Conservation (phyloP, 2,113 vertebrate genomes). For the human region DNA sequence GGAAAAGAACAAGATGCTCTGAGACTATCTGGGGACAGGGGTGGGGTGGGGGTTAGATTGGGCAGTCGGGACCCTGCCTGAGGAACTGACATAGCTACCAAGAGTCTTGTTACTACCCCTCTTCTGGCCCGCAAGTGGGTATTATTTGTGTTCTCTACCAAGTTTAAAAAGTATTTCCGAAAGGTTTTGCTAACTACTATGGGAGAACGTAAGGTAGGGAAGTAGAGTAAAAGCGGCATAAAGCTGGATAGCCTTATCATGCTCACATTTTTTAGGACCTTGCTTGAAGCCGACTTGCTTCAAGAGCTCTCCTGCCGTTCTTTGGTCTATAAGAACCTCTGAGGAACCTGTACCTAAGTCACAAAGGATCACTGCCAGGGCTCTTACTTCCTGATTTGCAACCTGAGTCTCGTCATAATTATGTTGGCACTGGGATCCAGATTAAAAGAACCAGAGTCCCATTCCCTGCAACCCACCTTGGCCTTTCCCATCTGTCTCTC, state of each 20-base stretch:
- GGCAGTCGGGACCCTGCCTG: background rate
- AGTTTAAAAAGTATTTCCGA: slow-evolving; percentile 5
- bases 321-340: background rate
- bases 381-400: background rate
- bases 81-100: background rate
- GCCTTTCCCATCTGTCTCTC: background rate
- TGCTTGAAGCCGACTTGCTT: background rate
- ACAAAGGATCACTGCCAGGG: background rate
- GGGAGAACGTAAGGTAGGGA: background rate
- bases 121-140: background rate
- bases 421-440: background rate
- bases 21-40: background rate
- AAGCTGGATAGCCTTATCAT: background rate
- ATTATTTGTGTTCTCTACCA: background rate
- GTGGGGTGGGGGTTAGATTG: background rate
- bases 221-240: background rate
- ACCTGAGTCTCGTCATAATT: background rate
- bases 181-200: background rate
- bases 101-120: background rate
- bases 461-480: background rate
- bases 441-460: background rate
- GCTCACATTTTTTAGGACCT: background rate
- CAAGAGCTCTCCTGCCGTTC: background rate
- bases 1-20: background rate
- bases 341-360: background rate